Conservation (phyloP, 2,797 vertebrate genomes). For the Pipistrellus pygmaeus region DNA sequence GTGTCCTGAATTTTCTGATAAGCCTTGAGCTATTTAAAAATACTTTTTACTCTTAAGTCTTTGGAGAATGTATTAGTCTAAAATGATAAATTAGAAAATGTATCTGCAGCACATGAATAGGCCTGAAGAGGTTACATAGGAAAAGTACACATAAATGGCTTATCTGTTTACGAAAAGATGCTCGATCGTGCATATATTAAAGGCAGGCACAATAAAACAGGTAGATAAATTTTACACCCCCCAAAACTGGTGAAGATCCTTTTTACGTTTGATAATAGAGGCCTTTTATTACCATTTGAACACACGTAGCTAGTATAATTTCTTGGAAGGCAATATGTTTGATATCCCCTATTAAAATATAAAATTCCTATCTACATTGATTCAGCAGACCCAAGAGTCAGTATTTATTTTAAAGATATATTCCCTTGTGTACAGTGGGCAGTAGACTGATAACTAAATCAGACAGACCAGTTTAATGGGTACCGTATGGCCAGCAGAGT, state of each 20-base stretch:
- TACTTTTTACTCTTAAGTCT: slow-evolving; percentile 50
- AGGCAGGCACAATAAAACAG: background rate
- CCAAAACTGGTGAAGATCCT: background rate
- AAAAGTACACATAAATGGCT: background rate
- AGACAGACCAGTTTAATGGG: background rate
- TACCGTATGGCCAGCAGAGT: background rate
- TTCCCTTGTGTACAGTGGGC: background rate
- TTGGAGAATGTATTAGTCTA: slow-evolving; percentile 56
- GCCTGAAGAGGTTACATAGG: background rate
- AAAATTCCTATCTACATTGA: background rate
- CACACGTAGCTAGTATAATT: background rate
- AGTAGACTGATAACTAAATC: background rate
- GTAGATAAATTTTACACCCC: background rate
- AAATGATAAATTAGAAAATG: slow-evolving; percentile 65
- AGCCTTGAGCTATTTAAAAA: slow-evolving; percentile 64
- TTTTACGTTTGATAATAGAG: background rate
- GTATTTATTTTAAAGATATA: background rate
- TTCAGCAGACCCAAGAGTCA: background rate
- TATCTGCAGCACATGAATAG: slow-evolving; percentile 23
- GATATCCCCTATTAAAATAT: background rate
- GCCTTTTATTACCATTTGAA: background rate
- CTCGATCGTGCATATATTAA: background rate
- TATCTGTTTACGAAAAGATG: background rate
- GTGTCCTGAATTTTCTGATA: slow-evolving; percentile 56
- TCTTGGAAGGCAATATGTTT: background rate